Base-by-base conservation (phyloP, 2,113 vertebrate genomes). In the Ageneiosus marmoratus region DNA sequence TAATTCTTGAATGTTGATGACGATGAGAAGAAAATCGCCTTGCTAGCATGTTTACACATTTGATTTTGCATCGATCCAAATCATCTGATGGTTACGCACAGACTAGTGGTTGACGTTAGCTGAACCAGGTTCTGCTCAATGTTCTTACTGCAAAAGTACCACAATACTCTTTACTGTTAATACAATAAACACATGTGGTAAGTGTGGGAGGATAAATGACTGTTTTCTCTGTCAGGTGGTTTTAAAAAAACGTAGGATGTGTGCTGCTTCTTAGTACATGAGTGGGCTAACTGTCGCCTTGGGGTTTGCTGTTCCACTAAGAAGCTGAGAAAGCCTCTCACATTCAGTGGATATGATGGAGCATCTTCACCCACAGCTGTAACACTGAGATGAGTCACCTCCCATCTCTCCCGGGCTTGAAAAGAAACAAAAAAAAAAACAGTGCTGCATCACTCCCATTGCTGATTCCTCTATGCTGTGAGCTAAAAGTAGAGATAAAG, bases 381-480 rank as follows among this genome's bases (percentile, higher is more conserved):
- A 51, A 13, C 24, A 13, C 78, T 48, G 62, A 44, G 65, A 84
- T 87, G 74, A 87, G 27, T 87, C 82, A 87, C 27, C 0, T 3
- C 75, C 16, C n/a, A 22, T 9, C 7, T 56, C 83, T 63, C 29
- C 55, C 27, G 55, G 16, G 44, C 34, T 63, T 50, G 11, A 7
- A 34, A 22, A 15, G 65, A 29, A 6, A 27, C 7, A 46, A 48
- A 50, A 50, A 74, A 74, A 18, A 27, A 48, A 51, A 16, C 56
- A n/a, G 48, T 12, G 12, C 18, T 51, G 60, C 32, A 41, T n/a
- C 11, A 32, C 63, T 56, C 51, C 20, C 10, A 22, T 50, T 20
- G 2, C 51, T 10, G 27, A 50, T 55, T 51, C 58, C 24, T 37
- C 34, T 34, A 78, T 75, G 67, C 65, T 80, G 67, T 46, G 82